These are phyloP conservation scores for Rugalucina vietnamica DNA, from an alignment of 2,888 invertebrate genomes.

Conservation along the genomic window DNA sequence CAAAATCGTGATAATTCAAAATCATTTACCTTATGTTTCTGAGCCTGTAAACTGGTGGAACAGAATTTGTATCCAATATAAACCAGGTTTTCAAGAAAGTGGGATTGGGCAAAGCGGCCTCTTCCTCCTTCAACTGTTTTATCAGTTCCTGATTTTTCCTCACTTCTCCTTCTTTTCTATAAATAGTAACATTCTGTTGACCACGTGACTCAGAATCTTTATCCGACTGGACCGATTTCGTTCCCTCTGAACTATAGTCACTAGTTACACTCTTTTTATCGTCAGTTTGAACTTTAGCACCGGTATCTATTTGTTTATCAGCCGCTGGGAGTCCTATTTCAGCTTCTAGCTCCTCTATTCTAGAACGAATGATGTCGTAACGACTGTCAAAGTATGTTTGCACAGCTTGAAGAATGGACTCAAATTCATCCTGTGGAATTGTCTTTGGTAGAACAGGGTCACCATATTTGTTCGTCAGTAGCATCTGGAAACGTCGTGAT, in stretches of 20 bases:
- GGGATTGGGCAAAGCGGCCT: slow-evolving; percentile 78
- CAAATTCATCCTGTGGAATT: slow-evolving; percentile 83
- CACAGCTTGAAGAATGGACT: slow-evolving; percentile 65
- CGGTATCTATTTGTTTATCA: slow-evolving; percentile 3
- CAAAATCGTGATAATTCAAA: no score
- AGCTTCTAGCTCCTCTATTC: slow-evolving; percentile 51
- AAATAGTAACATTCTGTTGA: background rate
- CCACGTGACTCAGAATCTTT: background rate
- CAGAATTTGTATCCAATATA: slow-evolving; percentile 81
- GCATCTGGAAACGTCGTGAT: slow-evolving; percentile 76
- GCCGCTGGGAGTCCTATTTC: slow-evolving; percentile 5
- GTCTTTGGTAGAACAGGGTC: slow-evolving; percentile 81
- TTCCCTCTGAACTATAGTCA: background rate
- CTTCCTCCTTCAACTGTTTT: slow-evolving; percentile 68
- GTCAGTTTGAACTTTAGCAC: background rate
- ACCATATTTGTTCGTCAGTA: slow-evolving; percentile 85
- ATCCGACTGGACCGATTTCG: background rate
- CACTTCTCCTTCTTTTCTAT: slow-evolving; percentile 42
- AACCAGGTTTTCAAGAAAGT: slow-evolving; percentile 83
- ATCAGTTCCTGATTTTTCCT: slow-evolving; percentile 62
- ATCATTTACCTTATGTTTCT: slow-evolving; percentile 78
- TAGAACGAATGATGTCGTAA: slow-evolving; percentile 46
- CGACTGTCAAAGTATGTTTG: slow-evolving; percentile 49
- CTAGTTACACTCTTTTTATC: background rate
- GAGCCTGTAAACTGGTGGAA: slow-evolving; percentile 77